Base-by-base conservation (phyloP, 2,888 invertebrate species). In the Pilophorus perplexus region DNA sequence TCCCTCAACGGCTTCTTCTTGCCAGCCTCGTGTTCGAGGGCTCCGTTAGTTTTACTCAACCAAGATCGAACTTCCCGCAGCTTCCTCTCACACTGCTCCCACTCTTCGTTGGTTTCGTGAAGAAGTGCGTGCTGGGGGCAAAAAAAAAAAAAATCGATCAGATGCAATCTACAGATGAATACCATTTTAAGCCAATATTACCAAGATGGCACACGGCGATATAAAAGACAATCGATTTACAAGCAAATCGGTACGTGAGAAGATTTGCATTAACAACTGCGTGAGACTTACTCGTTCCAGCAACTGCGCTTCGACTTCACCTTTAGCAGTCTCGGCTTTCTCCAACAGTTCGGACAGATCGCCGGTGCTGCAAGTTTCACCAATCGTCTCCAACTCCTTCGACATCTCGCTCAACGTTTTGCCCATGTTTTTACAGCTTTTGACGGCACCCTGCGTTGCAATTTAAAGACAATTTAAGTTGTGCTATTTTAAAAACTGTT, bases 71-170 rank as follows among this genome's bases (percentile, higher is more conserved):
- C 90, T 73, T 95, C 94, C 77, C 90, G 90, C 77, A 95, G 84
- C 78, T 96, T 95, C 77, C 85, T 89, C 78, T 95, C 94, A 79
- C 93, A 95, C 78, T 95, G 90, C 76, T 94, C 93, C 92, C 95
- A 95, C 80, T 95, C 94, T 77, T 94, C 93, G 52, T 90, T 88
- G 60, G 93, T 86, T 79, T 95, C 95, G 82, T 91, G 90, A 68
- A 95, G 82, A 72, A 93, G 79, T 48, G 90, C 88, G 76, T 89
- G 89, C 92, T 92, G 78, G 70, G 83, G 82, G 50, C 42, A 12
- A 59, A 48, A 16, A 40, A 59, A 40, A 3, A 42, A 42, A 14
- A 14, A 14, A 50, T 22, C 50, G n/a, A n/a, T 12, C 6, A 33
- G 6, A 12, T 33, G 33, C 33, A 33, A 12, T 6, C 8, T 8